phyloP scores from a whole-genome alignment of 1,140 invertebrate genomes.

The Penaeus indicus region DNA sequence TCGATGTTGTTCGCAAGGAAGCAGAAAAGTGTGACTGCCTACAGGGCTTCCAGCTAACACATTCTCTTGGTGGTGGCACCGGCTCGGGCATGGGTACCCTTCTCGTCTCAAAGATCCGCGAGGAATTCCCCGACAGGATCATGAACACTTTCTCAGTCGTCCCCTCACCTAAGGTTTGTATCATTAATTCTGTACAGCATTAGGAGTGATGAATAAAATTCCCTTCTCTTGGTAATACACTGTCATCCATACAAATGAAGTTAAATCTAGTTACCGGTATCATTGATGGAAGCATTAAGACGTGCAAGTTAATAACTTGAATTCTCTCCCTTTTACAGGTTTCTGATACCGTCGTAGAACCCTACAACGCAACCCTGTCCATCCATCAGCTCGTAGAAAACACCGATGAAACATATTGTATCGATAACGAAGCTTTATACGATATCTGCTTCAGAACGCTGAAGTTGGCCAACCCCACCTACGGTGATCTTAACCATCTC shows the following conservation, averaged over 20 bases:
- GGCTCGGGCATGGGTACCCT: slow-evolving; percentile 58
- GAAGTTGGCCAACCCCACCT: slow-evolving; percentile 55
- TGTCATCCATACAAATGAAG: too few relatives aligned
- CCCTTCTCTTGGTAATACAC: neutral
- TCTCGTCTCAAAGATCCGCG: slow-evolving; percentile 56
- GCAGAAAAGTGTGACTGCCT: slow-evolving; percentile 60
- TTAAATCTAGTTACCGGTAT: neutral
- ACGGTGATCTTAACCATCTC: slow-evolving; percentile 56
- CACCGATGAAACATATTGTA: slow-evolving; percentile 59
- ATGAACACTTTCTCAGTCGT: slow-evolving; percentile 61
- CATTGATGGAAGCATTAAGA: neutral
- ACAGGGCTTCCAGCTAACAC: slow-evolving; percentile 58
- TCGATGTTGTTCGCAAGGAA: slow-evolving; percentile 58
- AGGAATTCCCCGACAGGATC: slow-evolving; percentile 59
- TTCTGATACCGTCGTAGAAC: slow-evolving; percentile 57
- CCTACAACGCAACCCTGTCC: slow-evolving; percentile 58
- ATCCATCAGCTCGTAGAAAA: slow-evolving; percentile 59
- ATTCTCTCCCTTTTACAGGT: slow-evolving; percentile 29
- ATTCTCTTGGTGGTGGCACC: slow-evolving; percentile 59
- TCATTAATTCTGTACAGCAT: neutral
- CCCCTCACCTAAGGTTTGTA: slow-evolving; percentile 53
- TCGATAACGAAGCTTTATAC: slow-evolving; percentile 55
- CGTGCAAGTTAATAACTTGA: neutral
- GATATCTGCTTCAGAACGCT: slow-evolving; percentile 60
- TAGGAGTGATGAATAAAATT: too few relatives aligned